Conservation (phyloP, 2,797 vertebrate genomes). For the Pseudomugil gertrudae region DNA sequence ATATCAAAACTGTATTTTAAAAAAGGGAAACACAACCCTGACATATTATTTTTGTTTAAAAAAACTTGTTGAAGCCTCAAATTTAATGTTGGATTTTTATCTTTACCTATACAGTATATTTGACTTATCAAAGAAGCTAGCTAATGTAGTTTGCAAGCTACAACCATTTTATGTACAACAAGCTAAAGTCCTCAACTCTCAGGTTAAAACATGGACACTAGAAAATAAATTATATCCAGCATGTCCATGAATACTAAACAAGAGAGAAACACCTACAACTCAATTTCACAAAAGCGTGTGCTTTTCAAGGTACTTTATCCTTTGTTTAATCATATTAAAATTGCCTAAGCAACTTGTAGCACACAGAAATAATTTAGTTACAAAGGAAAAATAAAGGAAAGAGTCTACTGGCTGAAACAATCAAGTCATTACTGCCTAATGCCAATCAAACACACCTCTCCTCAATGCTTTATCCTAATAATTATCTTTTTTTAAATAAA, state of each 20-base stretch:
- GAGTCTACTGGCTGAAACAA: background rate
- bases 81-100: background rate
- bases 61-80: too few species aligned
- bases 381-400: background rate
- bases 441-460: background rate
- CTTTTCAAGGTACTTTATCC: background rate
- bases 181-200: background rate
- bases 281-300: background rate
- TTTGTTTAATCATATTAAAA: background rate
- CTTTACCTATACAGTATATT: background rate
- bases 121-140: background rate
- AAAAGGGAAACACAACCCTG: background rate
- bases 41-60: background rate
- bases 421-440: background rate
- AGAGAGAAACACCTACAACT: background rate
- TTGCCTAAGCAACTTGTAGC: background rate
- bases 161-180: background rate
- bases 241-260: background rate
- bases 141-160: background rate
- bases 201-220: background rate
- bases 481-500: too few species aligned
- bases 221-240: background rate
- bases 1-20: background rate
- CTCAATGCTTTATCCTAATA: background rate
- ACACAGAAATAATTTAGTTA: background rate